Percentiles rank a stretch among this genome's conserved stretches.
phyloP scores from a whole-genome alignment of 2,888 invertebrate genomes.

The Corythucha ciliata region DNA sequence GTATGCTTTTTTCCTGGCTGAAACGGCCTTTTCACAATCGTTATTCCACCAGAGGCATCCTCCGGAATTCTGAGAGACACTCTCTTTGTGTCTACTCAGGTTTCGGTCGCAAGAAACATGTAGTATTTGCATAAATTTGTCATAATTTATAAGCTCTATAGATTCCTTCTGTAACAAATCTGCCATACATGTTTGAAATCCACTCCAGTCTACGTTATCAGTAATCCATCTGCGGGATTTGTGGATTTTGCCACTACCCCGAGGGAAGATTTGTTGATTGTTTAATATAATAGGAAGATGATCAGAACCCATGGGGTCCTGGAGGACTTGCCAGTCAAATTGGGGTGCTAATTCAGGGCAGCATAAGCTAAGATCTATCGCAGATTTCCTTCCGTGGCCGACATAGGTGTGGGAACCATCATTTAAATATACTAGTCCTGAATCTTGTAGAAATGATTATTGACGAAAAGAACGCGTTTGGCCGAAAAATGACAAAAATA shows the following conservation, averaged over 20 bases:
- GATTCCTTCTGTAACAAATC: neutral
- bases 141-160: neutral
- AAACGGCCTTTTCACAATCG: neutral
- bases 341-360: neutral
- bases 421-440: neutral
- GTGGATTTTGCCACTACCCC: too few species aligned
- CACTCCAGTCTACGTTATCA: neutral
- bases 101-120: neutral
- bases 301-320: constrained; percentile 13
- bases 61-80: too few species aligned
- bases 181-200: neutral
- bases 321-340: neutral
- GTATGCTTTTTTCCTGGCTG: neutral
- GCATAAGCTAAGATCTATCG: constrained; percentile 3
- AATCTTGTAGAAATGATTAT: too few species aligned
- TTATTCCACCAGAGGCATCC: constrained; percentile 11
- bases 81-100: too few species aligned
- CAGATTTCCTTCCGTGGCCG: neutral
- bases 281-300: constrained; percentile 1
- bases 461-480: too few species aligned
- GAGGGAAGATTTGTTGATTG: neutral
- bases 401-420: constrained; percentile 1
- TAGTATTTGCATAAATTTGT: neutral
- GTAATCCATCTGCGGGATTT: neutral
- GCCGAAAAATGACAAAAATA: too few species aligned